Evolutionary conservation across 1,140 invertebrate genomes (phyloP).

Genomic region (Drosophila insularis): DNA sequence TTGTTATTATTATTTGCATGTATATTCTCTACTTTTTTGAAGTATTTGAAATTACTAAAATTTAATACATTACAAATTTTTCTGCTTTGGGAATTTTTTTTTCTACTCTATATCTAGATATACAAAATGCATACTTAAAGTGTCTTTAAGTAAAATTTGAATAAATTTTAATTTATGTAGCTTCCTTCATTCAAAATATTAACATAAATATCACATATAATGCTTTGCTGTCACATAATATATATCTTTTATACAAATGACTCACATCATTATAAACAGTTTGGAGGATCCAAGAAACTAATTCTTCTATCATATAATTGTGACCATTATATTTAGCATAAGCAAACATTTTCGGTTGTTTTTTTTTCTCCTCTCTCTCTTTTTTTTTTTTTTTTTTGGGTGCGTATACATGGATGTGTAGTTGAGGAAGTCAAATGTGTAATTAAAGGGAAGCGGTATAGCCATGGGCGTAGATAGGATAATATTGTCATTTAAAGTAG

Average conservation of each 20-base stretch:
- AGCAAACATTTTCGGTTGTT: neutral
- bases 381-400: conserved; percentile 1
- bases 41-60: too few species aligned
- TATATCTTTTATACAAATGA: neutral
- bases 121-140: too few species aligned
- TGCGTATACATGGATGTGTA: neutral
- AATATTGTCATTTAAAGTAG: too few species aligned
- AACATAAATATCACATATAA: conserved; percentile 2
- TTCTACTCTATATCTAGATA: too few species aligned
- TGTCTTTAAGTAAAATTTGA: too few species aligned
- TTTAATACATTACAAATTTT: too few species aligned
- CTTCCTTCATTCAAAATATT: neutral
- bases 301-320: conserved; percentile 6
- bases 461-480: neutral
- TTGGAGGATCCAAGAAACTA: neutral
- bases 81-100: too few species aligned
- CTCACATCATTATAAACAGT: neutral
- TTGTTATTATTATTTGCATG: too few species aligned
- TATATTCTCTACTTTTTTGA: too few species aligned
- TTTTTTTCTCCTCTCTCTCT: neutral
- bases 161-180: too few species aligned
- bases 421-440: neutral
- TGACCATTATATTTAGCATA: conserved; percentile 6
- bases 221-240: neutral
- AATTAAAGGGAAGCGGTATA: neutral